A percentile compares a stretch with the other conserved stretches of the same genome.
These are phyloP conservation scores for Sardina pilchardus DNA, from an alignment of 2,113 vertebrate species.

Conservation along the genomic window DNA sequence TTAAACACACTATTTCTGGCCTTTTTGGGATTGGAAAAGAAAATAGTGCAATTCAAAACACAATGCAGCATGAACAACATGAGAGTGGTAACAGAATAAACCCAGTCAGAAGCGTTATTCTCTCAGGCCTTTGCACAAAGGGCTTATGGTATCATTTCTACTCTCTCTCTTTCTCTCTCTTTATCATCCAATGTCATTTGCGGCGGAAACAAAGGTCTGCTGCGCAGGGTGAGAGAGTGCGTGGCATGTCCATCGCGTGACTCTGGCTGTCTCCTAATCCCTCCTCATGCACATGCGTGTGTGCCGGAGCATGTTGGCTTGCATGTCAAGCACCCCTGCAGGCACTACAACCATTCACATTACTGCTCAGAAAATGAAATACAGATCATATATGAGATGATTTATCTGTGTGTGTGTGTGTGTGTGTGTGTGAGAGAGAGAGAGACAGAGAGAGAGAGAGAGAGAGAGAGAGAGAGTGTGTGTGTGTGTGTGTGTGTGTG, in stretches of 20 bases:
- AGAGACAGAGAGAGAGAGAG: no score
- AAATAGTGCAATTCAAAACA: no score
- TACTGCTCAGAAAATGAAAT: neutral
- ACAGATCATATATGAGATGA: neutral
- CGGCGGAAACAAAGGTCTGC: neutral
- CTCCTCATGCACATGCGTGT: constrained; percentile 28
- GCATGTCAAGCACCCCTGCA: constrained; percentile 27
- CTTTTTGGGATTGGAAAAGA: no score
- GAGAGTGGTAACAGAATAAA: no score
- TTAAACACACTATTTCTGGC: no score
- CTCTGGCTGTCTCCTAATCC: constrained; percentile 24
- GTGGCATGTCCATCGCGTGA: neutral
- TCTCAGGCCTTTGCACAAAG: neutral
- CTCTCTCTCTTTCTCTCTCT: neutral
- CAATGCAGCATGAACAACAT: no score
- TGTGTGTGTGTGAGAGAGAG: neutral
- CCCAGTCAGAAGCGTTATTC: no score
- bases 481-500: neutral
- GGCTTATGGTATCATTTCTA: neutral
- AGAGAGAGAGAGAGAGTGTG: neutral
- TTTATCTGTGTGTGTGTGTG: neutral
- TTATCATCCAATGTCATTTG: neutral
- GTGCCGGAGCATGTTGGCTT: constrained; percentile 24
- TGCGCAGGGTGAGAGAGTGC: neutral
- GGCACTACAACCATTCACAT: constrained; percentile 10